Evolutionary conservation across 2,888 invertebrate genomes (phyloP), one percentile per base, ranked within the genome.

Genomic region (Prosapia bicincta): DNA sequence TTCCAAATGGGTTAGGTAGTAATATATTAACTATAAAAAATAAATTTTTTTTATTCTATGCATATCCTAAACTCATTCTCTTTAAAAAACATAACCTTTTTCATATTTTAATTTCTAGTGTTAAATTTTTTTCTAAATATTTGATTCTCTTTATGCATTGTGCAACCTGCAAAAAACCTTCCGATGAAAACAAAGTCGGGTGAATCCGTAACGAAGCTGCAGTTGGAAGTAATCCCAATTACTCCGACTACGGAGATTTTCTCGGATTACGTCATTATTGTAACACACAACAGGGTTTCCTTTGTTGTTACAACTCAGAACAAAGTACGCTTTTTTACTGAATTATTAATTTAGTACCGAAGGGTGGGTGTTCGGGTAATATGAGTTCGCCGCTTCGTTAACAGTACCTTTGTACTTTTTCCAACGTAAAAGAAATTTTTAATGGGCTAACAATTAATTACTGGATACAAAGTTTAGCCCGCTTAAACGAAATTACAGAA

Each of bases 221-320:
- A n/a, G n/a, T n/a, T 54, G 68, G 54, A 54, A 67, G 72, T 20
- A 71, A 26, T 43, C 24, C 38, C 26, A 43, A 25, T 25, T 67
- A 25, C 43, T 65, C 23, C 25, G 69, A 25, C 7, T 65, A 20
- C 74, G 26, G 43, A 26, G 3, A 54, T 69, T 74, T 54, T 24
- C 74, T 74, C 74, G 38, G 54, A 74, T 74, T 74, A 74, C 74
- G 74, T 69, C 74, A 74, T 74, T 74, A 74, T 69, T 15, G 6
- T 2, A 38, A 38, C 2, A 38, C 13, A 38, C 38, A 13, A 6
- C 38, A 38, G 7, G 13, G 15, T 6, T 38, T 13, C 15, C 38
- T 38, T 38, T 38, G 38, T 38, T 13, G 38, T 38, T 13, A 13
- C 7, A 2, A 13, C 38, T 38, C 7, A 38, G 7, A 38, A 38